Conservation (phyloP, 2,888 invertebrate genomes). For the Unio pictorum region DNA sequence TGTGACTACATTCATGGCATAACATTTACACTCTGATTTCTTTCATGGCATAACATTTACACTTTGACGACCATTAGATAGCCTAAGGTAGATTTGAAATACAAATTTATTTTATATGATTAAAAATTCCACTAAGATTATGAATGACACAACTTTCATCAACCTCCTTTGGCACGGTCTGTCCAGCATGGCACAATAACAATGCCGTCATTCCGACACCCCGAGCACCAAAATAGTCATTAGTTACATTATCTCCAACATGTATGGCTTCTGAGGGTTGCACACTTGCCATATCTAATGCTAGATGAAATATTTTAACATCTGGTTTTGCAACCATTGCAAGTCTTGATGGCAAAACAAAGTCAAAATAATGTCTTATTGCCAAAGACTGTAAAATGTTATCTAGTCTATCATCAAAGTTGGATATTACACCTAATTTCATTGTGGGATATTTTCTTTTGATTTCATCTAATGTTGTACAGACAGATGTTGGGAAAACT, state of each 20-base stretch:
- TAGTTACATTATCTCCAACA: conserved; percentile 83
- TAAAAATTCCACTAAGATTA: conserved; percentile 13
- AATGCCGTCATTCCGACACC: conserved; percentile 84
- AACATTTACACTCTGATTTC: too few species aligned
- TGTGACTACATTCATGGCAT: too few species aligned
- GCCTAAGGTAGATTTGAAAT: too few species aligned
- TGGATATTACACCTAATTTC: conserved; percentile 85
- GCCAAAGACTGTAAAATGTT: conserved; percentile 79
- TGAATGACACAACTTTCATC: conserved; percentile 16
- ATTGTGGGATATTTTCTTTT: conserved; percentile 22
- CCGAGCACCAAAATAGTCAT: conserved; percentile 86
- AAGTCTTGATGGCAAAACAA: conserved; percentile 85
- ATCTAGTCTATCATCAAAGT: conserved; percentile 87
- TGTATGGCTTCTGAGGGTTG: conserved; percentile 81
- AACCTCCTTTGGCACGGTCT: conserved; percentile 12
- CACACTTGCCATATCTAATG: conserved; percentile 74
- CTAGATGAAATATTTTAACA: conserved; percentile 80
- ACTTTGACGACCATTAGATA: too few species aligned
- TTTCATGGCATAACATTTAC: too few species aligned
- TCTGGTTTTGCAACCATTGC: conserved; percentile 84
- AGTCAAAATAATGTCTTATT: conserved; percentile 83
- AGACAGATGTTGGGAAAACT: conserved; percentile 68
- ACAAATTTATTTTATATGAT: conserved; percentile 4
- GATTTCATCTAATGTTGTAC: conserved; percentile 30
- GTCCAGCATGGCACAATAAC: conserved; percentile 52